Evolutionary conservation across 2,888 invertebrate genomes (phyloP), one percentile per base, ranked within the genome.

Genomic region (Thymelicus sylvestris): DNA sequence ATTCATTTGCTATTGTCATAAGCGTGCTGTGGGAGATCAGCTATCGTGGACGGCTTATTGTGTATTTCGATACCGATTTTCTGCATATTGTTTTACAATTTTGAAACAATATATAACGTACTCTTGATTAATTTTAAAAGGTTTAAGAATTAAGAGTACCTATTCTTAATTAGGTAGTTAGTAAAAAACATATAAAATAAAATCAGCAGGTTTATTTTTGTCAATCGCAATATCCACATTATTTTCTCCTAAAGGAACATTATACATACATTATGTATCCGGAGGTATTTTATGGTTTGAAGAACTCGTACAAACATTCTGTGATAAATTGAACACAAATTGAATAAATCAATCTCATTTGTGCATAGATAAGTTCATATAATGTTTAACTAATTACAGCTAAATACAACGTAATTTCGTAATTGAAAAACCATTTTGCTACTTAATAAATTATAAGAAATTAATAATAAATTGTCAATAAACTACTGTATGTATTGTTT

Each of bases 281-380:
- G 77, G 81, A 83, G 82, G 82, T 83, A 81, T 76, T 75, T 74
- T 67, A 79, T 75, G 78, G 78, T 78, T 77, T 73, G 67, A 77
- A 72, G 73, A 77, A 73, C 39, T 47, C 10, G 5, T 67, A 63
- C 66, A 68, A 71, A 68, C 62, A 63, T 59, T 73, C 70, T 71
- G 69, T 70, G 62, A 72, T 72, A 69, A 12, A 60, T 60, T 62
- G 66, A 71, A 66, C 68, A 55, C 55, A 38, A 74, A 73, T 59
- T 50, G 64, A 31, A 66, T 66, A 60, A 52, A 70, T 48, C 70
- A 65, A 70, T 70, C 60, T 66, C 63, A 55, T 64, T 69, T 69
- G 69, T 57, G 63, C 69, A 66, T 62, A 50, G 0, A 63, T 48
- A 67, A 62, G 50, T 50, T 64, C 47, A 48, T 69, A 67, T 57